These are phyloP conservation scores for Pristis pectinata DNA, from an alignment of 2,797 vertebrate species.

Conservation along the genomic window DNA sequence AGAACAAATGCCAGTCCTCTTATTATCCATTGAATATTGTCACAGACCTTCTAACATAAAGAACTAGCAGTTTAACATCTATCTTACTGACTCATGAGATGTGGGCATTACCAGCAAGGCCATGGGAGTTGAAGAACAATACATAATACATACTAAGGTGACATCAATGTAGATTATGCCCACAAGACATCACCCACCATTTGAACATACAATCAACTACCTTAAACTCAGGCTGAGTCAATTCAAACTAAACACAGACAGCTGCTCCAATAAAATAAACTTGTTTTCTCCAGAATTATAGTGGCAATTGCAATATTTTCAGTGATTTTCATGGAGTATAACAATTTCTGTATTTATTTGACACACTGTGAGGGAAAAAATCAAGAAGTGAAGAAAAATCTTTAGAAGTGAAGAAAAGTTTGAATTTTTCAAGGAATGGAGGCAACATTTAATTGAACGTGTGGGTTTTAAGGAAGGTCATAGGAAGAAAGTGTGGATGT, in stretches of 20 bases:
- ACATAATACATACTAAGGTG: background rate
- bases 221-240: background rate
- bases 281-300: background rate
- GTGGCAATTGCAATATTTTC: background rate
- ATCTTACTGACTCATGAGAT: background rate
- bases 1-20: background rate
- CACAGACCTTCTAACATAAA: background rate
- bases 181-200: background rate
- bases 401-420: background rate
- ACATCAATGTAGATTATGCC: background rate
- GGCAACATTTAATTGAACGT: background rate
- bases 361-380: background rate
- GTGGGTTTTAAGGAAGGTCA: background rate
- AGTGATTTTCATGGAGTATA: background rate
- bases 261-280: background rate
- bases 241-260: background rate
- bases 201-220: background rate
- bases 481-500: background rate
- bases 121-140: background rate
- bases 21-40: background rate
- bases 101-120: too few species aligned
- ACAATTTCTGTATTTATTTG: background rate
- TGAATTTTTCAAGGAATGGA: background rate
- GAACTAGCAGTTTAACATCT: background rate
- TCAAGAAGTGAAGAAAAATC: background rate